phyloP scores from a whole-genome alignment of 35 echinoderm and acorn worm species.

The Nesometra sesokonis region DNA sequence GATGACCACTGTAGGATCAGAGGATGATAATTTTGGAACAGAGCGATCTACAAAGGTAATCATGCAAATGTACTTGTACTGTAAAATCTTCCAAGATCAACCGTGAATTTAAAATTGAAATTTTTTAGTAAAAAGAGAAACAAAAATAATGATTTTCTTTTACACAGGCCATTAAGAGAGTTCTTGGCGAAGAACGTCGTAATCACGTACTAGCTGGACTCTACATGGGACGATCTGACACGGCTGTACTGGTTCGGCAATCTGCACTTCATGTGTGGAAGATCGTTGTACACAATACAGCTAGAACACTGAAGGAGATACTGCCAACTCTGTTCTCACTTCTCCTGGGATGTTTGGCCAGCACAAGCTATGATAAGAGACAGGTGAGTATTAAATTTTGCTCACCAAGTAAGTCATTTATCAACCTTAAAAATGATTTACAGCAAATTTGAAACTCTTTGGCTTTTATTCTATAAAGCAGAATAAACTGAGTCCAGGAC shows the following conservation, averaged over 20 bases:
- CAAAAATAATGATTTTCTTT: neutral
- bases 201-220: conserved; percentile 90
- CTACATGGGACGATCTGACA: conserved; percentile 99
- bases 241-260: conserved; percentile 85
- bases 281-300: conserved; percentile 93
- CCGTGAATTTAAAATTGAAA: too few species aligned
- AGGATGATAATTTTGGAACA: conserved; percentile 99
- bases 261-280: conserved; percentile 98
- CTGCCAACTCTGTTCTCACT: conserved; percentile 74
- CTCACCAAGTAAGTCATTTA: too few species aligned
- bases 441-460: too few species aligned
- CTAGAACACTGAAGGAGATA: conserved; percentile 80
- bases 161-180: conserved; percentile 52
- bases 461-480: too few species aligned
- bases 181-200: conserved; percentile 75
- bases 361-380: conserved; percentile 99
- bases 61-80: too few species aligned
- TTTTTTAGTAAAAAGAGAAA: neutral
- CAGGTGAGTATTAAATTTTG: conserved; percentile 49
- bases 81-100: too few species aligned
- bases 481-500: too few species aligned
- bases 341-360: conserved; percentile 88
- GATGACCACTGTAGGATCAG: conserved; percentile 85
- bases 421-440: too few species aligned
- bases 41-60: conserved; percentile 99